phyloP scores from a whole-genome alignment of 2,797 vertebrate genomes.

The Phylloscopus collybita region DNA sequence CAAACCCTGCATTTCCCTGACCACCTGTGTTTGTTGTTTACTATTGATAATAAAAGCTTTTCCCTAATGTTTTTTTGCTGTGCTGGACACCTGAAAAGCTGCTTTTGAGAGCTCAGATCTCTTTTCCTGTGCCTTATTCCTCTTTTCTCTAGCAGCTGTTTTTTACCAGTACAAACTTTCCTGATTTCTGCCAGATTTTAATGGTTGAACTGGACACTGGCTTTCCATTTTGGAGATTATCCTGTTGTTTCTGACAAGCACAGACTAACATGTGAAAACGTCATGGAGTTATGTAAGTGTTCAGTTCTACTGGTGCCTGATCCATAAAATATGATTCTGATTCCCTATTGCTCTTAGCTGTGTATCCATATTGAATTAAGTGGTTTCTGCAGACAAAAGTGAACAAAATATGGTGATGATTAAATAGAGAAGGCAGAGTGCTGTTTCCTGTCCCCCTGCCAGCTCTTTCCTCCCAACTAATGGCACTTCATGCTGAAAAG shows the following conservation, averaged over 20 bases:
- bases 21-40: slow-evolving; percentile 36
- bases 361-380: background rate
- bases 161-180: background rate
- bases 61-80: background rate
- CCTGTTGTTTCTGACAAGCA: background rate
- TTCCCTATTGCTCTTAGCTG: background rate
- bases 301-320: background rate
- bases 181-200: background rate
- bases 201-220: background rate
- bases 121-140: background rate
- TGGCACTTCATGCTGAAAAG: background rate
- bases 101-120: background rate
- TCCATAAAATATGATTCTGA: background rate
- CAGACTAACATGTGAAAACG: background rate
- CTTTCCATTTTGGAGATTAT: slow-evolving; percentile 25
- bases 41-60: slow-evolving; percentile 50
- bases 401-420: background rate
- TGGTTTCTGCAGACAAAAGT: background rate
- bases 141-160: background rate
- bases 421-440: background rate
- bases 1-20: background rate
- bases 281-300: background rate
- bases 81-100: slow-evolving; percentile 9
- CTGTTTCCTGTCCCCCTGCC: background rate
- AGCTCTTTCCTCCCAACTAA: background rate